These are phyloP conservation scores for Eclectus roratus DNA, from an alignment of 2,113 vertebrate species.

Conservation along the genomic window DNA sequence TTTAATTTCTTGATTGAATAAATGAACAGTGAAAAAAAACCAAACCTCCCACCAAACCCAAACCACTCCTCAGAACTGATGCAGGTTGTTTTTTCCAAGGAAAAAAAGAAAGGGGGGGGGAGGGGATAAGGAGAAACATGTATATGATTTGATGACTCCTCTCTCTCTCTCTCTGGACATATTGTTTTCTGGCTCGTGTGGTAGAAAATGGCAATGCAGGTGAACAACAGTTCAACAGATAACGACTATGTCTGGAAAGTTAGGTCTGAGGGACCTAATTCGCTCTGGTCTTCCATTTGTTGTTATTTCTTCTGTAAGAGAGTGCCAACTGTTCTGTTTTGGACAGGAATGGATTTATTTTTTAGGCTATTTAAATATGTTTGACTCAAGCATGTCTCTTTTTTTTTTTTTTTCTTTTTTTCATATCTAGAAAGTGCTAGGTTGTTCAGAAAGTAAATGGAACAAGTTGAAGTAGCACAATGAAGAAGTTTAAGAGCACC, in stretches of 20 bases:
- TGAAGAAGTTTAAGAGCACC: neutral
- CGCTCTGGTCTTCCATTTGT: neutral
- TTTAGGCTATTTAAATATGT: neutral
- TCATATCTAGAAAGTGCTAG: neutral
- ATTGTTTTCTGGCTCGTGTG: neutral
- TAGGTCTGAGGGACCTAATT: neutral
- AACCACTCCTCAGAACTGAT: neutral
- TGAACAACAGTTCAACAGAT: neutral
- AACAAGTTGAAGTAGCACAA: neutral
- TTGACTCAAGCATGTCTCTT: neutral
- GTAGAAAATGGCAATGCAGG: neutral
- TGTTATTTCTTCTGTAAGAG: neutral
- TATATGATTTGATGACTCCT: neutral
- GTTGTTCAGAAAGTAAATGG: neutral
- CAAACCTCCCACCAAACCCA: neutral
- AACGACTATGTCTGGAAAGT: neutral
- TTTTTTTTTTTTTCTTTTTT: neutral
- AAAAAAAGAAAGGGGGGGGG: neutral
- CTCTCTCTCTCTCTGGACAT: neutral
- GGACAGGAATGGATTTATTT: neutral
- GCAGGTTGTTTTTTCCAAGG: neutral
- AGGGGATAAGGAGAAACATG: neutral
- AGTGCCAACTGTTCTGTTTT: neutral
- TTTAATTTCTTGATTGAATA: neutral
- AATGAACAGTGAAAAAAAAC: neutral